These are phyloP conservation scores for Drosophila mimetica DNA, from an alignment of 2,888 invertebrate species.

Conservation along the genomic window DNA sequence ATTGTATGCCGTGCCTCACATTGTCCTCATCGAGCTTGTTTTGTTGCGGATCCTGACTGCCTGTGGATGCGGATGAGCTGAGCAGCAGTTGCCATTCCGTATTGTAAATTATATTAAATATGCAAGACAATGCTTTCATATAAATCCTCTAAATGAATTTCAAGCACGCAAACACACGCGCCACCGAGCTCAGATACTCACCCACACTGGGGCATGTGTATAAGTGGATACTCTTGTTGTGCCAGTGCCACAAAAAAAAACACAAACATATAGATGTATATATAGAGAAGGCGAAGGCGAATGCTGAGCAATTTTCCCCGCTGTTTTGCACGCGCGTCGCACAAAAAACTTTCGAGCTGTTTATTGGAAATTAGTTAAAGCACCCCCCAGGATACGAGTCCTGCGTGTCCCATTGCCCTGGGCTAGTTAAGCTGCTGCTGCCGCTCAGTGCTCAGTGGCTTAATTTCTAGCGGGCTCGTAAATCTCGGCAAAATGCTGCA, in stretches of 20 bases:
- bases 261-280: constrained; percentile 9
- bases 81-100: constrained; percentile 47
- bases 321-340: constrained; percentile 52
- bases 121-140: constrained; percentile 74
- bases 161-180: constrained; percentile 80
- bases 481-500: constrained; percentile 54
- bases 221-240: constrained; percentile 15
- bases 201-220: constrained; percentile 13
- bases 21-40: constrained; percentile 23
- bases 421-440: constrained; percentile 43
- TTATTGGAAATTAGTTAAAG: constrained; percentile 72
- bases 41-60: constrained; percentile 21
- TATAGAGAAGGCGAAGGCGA: constrained; percentile 18
- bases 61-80: constrained; percentile 15
- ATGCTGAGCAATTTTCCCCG: constrained; percentile 54
- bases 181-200: constrained; percentile 50
- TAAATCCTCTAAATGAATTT: constrained; percentile 81
- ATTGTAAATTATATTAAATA: constrained; percentile 78
- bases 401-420: constrained; percentile 19
- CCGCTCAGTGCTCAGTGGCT: constrained; percentile 64
- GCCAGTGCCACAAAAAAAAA: constrained; percentile 4
- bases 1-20: constrained; percentile 59
- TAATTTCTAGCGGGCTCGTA: constrained; percentile 60
- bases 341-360: constrained; percentile 54
- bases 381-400: constrained; percentile 35